Evolutionary conservation across 1,140 invertebrate genomes (phyloP).

Genomic region (Drepana arcuata): DNA sequence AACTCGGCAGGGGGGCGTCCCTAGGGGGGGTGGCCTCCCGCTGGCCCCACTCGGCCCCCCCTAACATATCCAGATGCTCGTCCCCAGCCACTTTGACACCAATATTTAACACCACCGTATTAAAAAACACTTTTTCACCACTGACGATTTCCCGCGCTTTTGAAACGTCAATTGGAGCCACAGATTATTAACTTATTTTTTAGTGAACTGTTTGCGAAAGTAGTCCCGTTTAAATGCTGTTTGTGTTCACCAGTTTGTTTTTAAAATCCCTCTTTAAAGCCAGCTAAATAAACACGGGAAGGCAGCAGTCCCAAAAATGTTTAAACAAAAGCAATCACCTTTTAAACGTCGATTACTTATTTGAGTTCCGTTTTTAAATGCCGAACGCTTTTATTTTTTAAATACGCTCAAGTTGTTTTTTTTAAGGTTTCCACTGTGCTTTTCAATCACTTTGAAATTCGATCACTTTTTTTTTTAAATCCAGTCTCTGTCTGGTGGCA

Average conservation of each 20-base stretch:
- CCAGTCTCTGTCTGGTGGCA: slow-evolving; percentile 57
- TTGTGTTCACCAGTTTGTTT: slow-evolving; percentile 32
- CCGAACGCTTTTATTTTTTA: slow-evolving; percentile 23
- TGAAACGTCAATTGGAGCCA: background rate
- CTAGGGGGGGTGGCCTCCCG: slow-evolving; percentile 72
- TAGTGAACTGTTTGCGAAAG: background rate
- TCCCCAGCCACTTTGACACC: slow-evolving; percentile 63
- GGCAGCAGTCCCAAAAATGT: slow-evolving; percentile 51
- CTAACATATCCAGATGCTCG: slow-evolving; percentile 65
- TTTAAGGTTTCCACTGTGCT: no score
- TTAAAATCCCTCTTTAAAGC: slow-evolving; percentile 31
- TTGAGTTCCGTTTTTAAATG: slow-evolving; percentile 43
- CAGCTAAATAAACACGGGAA: slow-evolving; percentile 42
- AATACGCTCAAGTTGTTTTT: slow-evolving; percentile 27
- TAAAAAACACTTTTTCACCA: slow-evolving; percentile 19
- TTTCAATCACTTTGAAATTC: slow-evolving; percentile 1
- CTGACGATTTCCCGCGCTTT: slow-evolving; percentile 2
- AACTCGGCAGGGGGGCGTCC: slow-evolving; percentile 89
- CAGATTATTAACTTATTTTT: background rate
- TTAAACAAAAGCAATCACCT: slow-evolving; percentile 46
- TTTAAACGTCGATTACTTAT: slow-evolving; percentile 53
- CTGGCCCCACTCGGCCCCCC: slow-evolving; percentile 61
- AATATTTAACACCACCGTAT: slow-evolving; percentile 27
- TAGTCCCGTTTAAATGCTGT: slow-evolving; percentile 7
- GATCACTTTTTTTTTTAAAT: slow-evolving; percentile 25